Evolutionary conservation across 2,888 invertebrate genomes (phyloP), one percentile per base, ranked within the genome.

Genomic region (Coecobrya sp.): DNA sequence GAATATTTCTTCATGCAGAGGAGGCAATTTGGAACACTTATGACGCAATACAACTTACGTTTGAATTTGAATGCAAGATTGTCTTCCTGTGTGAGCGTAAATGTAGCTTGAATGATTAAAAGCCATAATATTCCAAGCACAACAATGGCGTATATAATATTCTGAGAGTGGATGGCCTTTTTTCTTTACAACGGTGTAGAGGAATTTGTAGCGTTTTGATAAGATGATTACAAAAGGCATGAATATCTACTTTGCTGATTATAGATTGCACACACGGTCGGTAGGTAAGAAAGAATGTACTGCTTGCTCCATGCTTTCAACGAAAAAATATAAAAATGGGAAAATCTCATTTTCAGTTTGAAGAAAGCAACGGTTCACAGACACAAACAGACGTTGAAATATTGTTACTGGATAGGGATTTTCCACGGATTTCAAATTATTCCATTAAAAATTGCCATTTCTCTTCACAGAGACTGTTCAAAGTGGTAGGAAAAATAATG

Each of bases 151-250:
- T 36, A 36, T 36, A 36, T 36, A 36, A 59, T 59, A 59, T 59
- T 1, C 59, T 36, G 36, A 36, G 36, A 4, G 36, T 36, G 36
- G 36, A 7, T 36, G 7, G 2, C 36, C 36, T 59, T 59, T 59
- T 59, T 2, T 7, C 59, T 36, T 36, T 36, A 4, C 7, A 59
- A 59, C 59, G 19, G 36, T 36, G 68, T 3, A 36, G 11, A 62
- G 25, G 59, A 36, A 62, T 82, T 62, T 62, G 36, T 27, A 55
- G 16, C 16, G 36, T 36, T 82, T 52, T 36, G 59, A 30, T 82
- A 82, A 82, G 62, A 36, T 30, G 82, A 59, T 82, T 82, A 82
- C 42, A 30, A 49, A 82, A 82, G 8, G 62, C 22, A 19, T 27
- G 52, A 52, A 52, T 36, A 76, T 25, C 49, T 73, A 42, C 42